These are phyloP conservation scores for Cryptoprocta ferox DNA, from an alignment of 2,797 vertebrate species.

Conservation along the genomic window DNA sequence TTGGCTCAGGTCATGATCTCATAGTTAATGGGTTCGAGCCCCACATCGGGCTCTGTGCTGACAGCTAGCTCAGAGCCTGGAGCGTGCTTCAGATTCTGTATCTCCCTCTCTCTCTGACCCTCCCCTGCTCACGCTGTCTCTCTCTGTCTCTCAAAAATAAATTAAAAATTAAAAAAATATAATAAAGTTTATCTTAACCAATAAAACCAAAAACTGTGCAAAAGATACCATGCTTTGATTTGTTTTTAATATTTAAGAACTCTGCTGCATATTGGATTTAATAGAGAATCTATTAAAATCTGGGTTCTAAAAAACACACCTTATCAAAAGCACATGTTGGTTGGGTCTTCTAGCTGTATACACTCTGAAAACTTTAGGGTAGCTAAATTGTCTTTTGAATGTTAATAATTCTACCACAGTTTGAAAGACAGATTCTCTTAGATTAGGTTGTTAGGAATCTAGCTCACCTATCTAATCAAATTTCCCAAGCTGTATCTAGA, in stretches of 20 bases:
- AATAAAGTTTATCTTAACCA: background rate
- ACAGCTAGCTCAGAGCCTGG: too few species aligned
- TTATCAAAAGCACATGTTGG: background rate
- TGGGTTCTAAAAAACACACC: background rate
- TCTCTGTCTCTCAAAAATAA: too few species aligned
- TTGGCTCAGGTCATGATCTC: too few species aligned
- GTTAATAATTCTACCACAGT: background rate
- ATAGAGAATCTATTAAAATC: background rate
- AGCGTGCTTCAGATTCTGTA: too few species aligned
- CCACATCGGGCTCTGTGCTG: too few species aligned
- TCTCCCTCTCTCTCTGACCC: too few species aligned
- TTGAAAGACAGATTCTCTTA: background rate
- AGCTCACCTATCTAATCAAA: conserved; percentile 59
- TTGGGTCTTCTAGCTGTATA: background rate
- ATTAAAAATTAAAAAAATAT: too few species aligned
- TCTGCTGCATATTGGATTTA: background rate
- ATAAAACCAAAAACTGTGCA: background rate
- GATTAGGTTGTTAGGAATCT: background rate
- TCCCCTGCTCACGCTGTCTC: too few species aligned
- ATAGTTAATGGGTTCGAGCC: too few species aligned
- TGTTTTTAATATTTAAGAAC: background rate
- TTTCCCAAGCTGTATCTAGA: background rate
- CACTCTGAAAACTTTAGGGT: background rate
- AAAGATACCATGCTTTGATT: background rate
- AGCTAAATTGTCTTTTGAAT: background rate